A percentile compares a stretch with the other conserved stretches of the same genome.
phyloP scores from a whole-genome alignment of 2,888 invertebrate species.

The Ernsta delagoae region DNA sequence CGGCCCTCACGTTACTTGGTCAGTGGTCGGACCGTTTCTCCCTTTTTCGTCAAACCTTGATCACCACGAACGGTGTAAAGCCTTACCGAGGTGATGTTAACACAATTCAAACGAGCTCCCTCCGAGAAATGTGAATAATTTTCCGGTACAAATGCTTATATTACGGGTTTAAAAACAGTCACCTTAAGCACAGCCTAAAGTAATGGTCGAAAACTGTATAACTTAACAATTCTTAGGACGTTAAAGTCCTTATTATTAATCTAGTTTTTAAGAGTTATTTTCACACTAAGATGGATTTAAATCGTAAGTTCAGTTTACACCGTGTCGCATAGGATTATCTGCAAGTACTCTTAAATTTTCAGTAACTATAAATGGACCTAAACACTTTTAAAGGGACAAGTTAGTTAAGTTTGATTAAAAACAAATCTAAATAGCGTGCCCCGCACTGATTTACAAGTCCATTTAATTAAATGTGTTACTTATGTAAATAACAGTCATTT shows the following conservation, averaged over 20 bases:
- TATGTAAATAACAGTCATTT: conserved; percentile 6
- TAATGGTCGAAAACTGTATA: too few relatives aligned
- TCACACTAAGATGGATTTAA: too few relatives aligned
- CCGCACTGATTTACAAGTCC: neutral
- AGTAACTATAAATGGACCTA: too few relatives aligned
- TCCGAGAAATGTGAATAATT: neutral
- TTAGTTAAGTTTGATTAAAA: neutral
- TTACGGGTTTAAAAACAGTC: too few relatives aligned
- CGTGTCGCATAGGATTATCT: too few relatives aligned
- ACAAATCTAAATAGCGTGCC: neutral
- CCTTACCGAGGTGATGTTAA: conserved; percentile 2
- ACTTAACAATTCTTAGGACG: too few relatives aligned
- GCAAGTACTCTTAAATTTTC: too few relatives aligned
- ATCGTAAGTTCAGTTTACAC: too few relatives aligned
- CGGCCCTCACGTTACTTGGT: conserved; percentile 16
- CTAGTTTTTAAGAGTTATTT: too few relatives aligned
- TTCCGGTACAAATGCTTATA: neutral
- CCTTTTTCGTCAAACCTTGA: neutral
- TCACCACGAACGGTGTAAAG: conserved; percentile 11
- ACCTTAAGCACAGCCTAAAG: too few relatives aligned
- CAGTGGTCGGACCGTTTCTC: conserved; percentile 6
- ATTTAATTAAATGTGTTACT: conserved; percentile 2
- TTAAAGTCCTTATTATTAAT: too few relatives aligned
- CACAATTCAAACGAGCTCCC: neutral
- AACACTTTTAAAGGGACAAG: too few relatives aligned